These are phyloP conservation scores for Lycophotia porphyrea DNA, from an alignment of 2,888 invertebrate genomes.

Conservation along the genomic window DNA sequence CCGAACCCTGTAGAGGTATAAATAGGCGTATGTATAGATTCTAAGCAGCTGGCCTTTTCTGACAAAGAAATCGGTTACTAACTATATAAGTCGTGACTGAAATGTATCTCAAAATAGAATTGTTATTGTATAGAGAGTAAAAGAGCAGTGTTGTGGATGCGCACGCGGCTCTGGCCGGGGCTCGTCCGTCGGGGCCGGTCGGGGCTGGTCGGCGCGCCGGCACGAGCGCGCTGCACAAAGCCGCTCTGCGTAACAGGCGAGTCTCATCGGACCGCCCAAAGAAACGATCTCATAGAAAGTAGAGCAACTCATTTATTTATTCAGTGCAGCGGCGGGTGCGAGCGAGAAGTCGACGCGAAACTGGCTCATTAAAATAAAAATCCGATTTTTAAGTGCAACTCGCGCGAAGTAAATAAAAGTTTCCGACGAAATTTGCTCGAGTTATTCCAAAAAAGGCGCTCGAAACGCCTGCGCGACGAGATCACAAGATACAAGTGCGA, in stretches of 20 bases:
- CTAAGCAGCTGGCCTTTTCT: conserved; percentile 64
- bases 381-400: conserved; percentile 88
- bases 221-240: conserved; percentile 62
- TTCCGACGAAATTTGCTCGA: conserved; percentile 89
- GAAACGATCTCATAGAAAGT: conserved; percentile 90
- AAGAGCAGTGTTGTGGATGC: conserved; percentile 74
- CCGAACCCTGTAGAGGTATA: background rate
- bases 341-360: conserved; percentile 85
- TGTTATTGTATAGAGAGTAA: conserved; percentile 75
- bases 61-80: conserved; percentile 68
- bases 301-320: conserved; percentile 90
- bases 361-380: conserved; percentile 90
- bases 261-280: conserved; percentile 84
- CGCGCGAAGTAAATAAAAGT: conserved; percentile 87
- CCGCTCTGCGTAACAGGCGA: conserved; percentile 66
- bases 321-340: conserved; percentile 87
- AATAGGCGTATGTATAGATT: conserved; percentile 35
- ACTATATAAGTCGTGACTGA: conserved; percentile 76
- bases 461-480: conserved; percentile 85
- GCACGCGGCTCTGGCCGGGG: conserved; percentile 46
- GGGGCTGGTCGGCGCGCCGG: conserved; percentile 42
- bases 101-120: conserved; percentile 75
- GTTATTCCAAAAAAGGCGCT: conserved; percentile 89
- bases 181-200: conserved; percentile 15
- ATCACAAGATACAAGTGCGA: conserved; percentile 85